Evolutionary conservation across 2,888 invertebrate genomes (phyloP), one percentile per base, ranked within the genome.

Genomic region (Leucania comma): DNA sequence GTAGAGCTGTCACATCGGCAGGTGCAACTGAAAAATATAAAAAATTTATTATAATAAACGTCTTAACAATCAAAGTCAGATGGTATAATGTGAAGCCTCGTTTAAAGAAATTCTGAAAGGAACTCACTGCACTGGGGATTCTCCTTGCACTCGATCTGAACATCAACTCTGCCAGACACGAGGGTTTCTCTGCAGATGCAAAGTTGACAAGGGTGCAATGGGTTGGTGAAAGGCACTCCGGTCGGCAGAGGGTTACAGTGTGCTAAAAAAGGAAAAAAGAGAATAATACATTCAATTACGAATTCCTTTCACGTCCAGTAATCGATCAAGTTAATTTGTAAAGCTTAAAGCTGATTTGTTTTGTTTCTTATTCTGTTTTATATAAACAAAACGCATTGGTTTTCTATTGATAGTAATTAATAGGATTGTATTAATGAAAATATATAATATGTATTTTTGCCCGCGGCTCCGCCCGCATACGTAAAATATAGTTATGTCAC

Each of bases 181-280:
- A 86, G 85, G 12, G 78, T 56, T 54, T 88, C 87, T 48, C 63
- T 79, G 82, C 95, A 95, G 42, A 92, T 79, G 78, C 95, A 95
- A 26, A 91, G 82, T 79, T 94, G 94, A 84, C 95, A 95, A 10
- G 93, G 94, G 64, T 95, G 92, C 73, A 93, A 72, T 2, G 94
- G 95, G 74, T 94, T 93, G 65, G 90, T 85, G 82, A 93, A 95
- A 2, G 89, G 90, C 58, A 81, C 77, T 58, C 90, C 89, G 57
- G 79, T 87, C 12, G 94, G 94, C 46, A 94, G 76, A 10, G 94
- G 94, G 20, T 81, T 87, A 83, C 94, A 94, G 4, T 88, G 83
- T 22, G 86, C 91, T 88, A 84, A 9, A 74, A 72, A 56, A 83
- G 53, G 66, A 68, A 69, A 42, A 8, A 10, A 32, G 10, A 0